phyloP scores from a whole-genome alignment of 2,888 invertebrate species.

The Rhopalosiphum nymphaeae region DNA sequence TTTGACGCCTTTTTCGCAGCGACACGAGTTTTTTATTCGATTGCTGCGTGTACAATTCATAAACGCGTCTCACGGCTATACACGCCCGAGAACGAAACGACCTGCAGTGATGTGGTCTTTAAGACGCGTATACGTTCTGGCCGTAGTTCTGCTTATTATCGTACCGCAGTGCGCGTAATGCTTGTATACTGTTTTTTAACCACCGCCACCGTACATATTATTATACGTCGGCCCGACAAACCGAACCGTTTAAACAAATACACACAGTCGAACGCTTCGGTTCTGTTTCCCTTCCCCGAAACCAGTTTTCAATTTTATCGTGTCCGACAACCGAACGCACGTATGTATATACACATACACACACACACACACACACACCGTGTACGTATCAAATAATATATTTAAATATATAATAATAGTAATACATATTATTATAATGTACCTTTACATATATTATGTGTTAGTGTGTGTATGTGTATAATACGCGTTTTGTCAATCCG shows the following conservation, averaged over 20 bases:
- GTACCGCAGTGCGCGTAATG: background rate
- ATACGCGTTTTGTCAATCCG: constrained; percentile 51
- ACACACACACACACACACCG: no score
- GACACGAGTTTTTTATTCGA: background rate
- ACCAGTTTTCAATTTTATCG: constrained; percentile 53
- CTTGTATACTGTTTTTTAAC: background rate
- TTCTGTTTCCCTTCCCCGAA: constrained; percentile 21
- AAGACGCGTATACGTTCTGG: background rate
- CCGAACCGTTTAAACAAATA: constrained; percentile 51
- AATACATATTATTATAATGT: constrained; percentile 28
- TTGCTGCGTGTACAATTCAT: background rate
- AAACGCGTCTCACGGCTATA: background rate
- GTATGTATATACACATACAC: background rate
- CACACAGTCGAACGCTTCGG: constrained; percentile 34
- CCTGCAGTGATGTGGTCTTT: background rate
- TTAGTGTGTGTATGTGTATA: background rate
- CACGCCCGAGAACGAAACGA: background rate
- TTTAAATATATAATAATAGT: constrained; percentile 19
- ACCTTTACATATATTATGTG: background rate
- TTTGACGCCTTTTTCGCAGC: background rate
- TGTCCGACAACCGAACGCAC: constrained; percentile 47
- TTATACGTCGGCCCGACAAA: constrained; percentile 44
- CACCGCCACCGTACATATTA: constrained; percentile 8
- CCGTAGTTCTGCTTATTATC: background rate
- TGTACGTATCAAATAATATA: background rate